Evolutionary conservation across 2,888 invertebrate species (phyloP), one percentile per base, ranked within the genome.

Genomic region (Didymodactylos carnosus): DNA sequence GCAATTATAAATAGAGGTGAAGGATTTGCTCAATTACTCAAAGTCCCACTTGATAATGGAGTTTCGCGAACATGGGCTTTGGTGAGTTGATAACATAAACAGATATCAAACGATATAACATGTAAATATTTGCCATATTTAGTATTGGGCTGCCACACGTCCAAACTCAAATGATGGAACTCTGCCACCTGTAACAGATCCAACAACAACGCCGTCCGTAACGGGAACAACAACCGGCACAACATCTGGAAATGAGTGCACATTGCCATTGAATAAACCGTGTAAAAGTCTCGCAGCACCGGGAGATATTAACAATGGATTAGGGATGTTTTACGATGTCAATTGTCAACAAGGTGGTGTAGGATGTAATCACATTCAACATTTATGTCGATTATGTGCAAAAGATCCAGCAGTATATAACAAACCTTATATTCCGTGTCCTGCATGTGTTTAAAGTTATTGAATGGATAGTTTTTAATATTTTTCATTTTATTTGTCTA

Each of bases 1-100:
- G 73, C 73, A 25, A 70, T 73, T 39, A 46, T 73, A 27, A 69
- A 73, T 70, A 69, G 69, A 46, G 46, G 69, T 39, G 39, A 62
- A 70, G 41, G 46, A 29, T 53, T 53, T 35, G 14, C 7, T 19
- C 53, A 53, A 53, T 53, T 53, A 19, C 53, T 53, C 19, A 53
- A 13, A 13, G 53, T 11, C 16, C 53, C 53, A 29, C 35, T 53
- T 7, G 53, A 53, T 35, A 35, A 53, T 53, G 53, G 53, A 19
- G 16, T 53, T 29, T 29, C 53, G 35, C 53, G 53, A 19, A 29
- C 53, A 29, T 53, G 53, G 53, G 53, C 53, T 53, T 35, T 53
- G 10, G 53, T 53, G 35, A 29, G n/a, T n/a, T n/a, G n/a, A n/a
- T n/a, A n/a, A n/a, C n/a, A n/a, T n/a, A n/a, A n/a, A n/a, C n/a